Evolutionary conservation across 2,113 vertebrate species (phyloP), one percentile per base, ranked within the genome.

Genomic region (Anoura caudifer): DNA sequence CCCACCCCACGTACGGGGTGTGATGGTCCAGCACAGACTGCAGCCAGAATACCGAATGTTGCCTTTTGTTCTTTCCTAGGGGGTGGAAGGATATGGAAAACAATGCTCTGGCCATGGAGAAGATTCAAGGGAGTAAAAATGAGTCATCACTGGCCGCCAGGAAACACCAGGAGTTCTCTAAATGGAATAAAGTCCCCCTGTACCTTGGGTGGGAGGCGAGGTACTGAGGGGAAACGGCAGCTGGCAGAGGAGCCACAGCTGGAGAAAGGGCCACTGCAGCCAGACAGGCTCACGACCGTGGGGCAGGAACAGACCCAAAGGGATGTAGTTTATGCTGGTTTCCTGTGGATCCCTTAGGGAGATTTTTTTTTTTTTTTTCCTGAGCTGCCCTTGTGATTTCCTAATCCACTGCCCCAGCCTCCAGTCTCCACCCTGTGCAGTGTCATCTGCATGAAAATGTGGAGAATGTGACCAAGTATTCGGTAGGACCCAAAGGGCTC

Each of bases 381-480:
- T 80, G 79, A 87, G 47, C 36, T 56, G 45, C 24, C 81, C 36
- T 54, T 5, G 11, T 69, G 52, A 50, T 73, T 94, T 92, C 54
- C 59, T 76, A 61, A 61, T 56, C 81, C 84, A 43, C 67, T 65
- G 90, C 43, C 36, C 67, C 73, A 52, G 31, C 9, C 67, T 56
- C 72, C 36, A 33, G 16, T 11, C 38, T 86, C 67, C 77, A 83
- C 69, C 85, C 54, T 0, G 5, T 9, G 72, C 36, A 52, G 16
- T 1, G 19, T 63, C 82, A 75, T 96, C 93, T 95, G 93, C 93
- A 96, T 91, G 96, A 95, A 91, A 94, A 97, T 96, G 94, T 86
- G 20, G 77, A 95, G 92, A 96, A 92, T 95, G 96, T 54, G 20
- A 17, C 90, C 79, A 16, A 6, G 38, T 65, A 31, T 31, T 81